These are phyloP conservation scores for Cranoglanis bouderius DNA, from an alignment of 2,113 vertebrate genomes.

Conservation along the genomic window DNA sequence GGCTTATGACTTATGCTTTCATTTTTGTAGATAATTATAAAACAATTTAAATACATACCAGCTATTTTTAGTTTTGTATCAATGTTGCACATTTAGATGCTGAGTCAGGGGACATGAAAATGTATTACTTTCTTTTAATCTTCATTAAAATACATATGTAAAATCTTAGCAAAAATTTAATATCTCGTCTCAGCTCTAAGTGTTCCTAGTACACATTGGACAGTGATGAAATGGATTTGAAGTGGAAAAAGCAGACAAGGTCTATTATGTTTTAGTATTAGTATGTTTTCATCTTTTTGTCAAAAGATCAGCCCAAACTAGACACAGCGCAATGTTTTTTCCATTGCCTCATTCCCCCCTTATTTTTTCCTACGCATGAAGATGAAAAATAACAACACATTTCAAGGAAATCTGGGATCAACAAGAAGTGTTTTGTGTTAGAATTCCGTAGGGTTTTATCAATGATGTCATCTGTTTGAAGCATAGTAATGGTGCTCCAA, in stretches of 20 bases:
- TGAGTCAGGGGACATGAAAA: too few relatives aligned
- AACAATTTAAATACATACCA: too few relatives aligned
- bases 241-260: neutral
- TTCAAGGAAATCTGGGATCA: neutral
- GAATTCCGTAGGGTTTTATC: neutral
- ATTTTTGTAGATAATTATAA: neutral
- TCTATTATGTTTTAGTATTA: too few relatives aligned
- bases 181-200: neutral
- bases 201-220: neutral
- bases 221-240: neutral
- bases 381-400: neutral
- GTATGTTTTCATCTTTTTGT: neutral
- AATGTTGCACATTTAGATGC: neutral
- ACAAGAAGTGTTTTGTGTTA: neutral
- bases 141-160: too few relatives aligned
- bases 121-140: neutral
- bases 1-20: neutral
- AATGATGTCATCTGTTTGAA: neutral
- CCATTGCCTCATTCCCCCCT: neutral
- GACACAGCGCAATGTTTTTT: neutral
- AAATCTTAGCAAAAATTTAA: neutral
- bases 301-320: neutral
- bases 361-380: neutral
- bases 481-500: neutral
- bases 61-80: neutral